Evolutionary conservation across 2,888 invertebrate genomes (phyloP).

Genomic region (Tiliacea aurago): DNA sequence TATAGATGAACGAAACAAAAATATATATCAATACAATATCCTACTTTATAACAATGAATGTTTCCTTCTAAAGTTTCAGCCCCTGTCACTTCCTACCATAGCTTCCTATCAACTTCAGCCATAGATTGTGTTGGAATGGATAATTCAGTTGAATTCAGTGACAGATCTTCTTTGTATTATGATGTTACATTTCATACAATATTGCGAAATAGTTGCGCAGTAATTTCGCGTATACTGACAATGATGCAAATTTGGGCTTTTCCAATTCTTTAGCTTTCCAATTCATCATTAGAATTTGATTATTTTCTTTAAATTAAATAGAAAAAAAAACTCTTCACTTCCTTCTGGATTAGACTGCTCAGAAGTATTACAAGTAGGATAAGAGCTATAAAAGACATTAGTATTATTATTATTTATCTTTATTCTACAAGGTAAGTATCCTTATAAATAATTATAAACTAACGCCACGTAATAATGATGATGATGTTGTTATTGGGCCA

Average conservation of each 20-base stretch:
- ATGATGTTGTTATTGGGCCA: no score
- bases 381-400: not conserved
- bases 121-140: not conserved
- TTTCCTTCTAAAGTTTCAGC: not conserved
- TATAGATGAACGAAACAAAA: not conserved
- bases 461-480: no score
- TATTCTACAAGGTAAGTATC: no score
- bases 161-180: not conserved
- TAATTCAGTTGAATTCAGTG: not conserved
- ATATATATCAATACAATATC: not conserved
- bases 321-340: not conserved
- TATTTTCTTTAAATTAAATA: no score
- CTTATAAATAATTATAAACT: no score
- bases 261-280: not conserved
- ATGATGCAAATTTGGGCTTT: not conserved
- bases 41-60: not conserved
- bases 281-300: not conserved
- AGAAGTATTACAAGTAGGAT: not conserved
- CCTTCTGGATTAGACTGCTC: not conserved
- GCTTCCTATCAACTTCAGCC: not conserved
- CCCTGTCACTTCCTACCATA: no score
- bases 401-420: no score
- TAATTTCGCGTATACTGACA: not conserved
- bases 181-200: not conserved
- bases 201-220: constrained; percentile 29